Percentiles rank a stretch among this genome's conserved stretches.
Conservation (phyloP, 2,797 vertebrate species). For the Chaenodraco wilsoni region DNA sequence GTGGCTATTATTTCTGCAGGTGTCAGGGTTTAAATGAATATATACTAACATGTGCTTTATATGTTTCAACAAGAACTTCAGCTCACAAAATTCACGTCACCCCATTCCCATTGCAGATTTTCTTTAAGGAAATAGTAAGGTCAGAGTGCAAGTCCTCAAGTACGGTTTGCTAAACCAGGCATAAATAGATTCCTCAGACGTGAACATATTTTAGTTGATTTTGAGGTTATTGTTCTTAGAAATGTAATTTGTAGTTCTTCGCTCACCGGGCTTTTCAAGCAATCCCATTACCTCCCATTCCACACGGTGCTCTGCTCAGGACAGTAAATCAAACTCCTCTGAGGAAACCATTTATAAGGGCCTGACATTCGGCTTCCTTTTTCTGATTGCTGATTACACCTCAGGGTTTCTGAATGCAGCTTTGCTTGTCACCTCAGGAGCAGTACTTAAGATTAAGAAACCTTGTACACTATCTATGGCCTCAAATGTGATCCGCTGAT, state of each 20-base stretch:
- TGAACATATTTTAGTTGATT: slow-evolving; percentile 30
- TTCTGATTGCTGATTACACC: slow-evolving; percentile 81
- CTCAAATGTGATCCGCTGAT: slow-evolving; percentile 63
- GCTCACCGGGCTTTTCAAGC: slow-evolving; percentile 33
- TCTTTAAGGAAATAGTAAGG: neutral
- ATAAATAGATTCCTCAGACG: slow-evolving; percentile 18
- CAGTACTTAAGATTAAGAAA: slow-evolving; percentile 63
- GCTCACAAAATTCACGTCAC: slow-evolving; percentile 24
- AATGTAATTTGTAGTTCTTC: slow-evolving; percentile 57
- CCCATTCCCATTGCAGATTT: neutral
- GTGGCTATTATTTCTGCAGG: slow-evolving; percentile 15
- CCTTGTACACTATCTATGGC: slow-evolving; percentile 71
- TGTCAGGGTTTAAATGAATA: slow-evolving; percentile 34
- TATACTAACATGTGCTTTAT: slow-evolving; percentile 13
- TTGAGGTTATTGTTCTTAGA: slow-evolving; percentile 38
- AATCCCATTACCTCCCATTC: slow-evolving; percentile 22
- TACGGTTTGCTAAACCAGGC: slow-evolving; percentile 10
- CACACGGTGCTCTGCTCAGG: slow-evolving; percentile 31
- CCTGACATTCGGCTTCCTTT: slow-evolving; percentile 73
- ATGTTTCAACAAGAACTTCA: slow-evolving; percentile 32
- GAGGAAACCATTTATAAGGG: slow-evolving; percentile 74
- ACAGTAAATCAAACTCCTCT: slow-evolving; percentile 75
- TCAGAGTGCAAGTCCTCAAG: slow-evolving; percentile 29
- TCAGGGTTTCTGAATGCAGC: slow-evolving; percentile 70
- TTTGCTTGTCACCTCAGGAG: slow-evolving; percentile 59